These are phyloP conservation scores for Nyctibius grandis DNA, from an alignment of 2,797 vertebrate species.

Conservation along the genomic window DNA sequence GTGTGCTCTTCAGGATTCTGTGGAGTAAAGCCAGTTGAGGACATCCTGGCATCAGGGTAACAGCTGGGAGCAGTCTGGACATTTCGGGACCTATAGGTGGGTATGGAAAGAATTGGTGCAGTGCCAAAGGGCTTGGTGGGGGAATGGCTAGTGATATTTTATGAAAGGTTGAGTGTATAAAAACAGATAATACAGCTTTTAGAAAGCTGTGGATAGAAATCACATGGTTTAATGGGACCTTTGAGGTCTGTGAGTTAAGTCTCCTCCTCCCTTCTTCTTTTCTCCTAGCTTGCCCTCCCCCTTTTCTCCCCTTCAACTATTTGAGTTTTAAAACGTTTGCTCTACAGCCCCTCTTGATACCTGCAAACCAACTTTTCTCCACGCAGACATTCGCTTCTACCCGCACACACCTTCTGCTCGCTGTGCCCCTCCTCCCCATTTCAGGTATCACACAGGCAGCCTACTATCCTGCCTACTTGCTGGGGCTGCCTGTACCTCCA, in stretches of 20 bases:
- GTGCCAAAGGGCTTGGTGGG: not conserved
- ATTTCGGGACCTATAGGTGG: not conserved
- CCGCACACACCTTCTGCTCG: not conserved
- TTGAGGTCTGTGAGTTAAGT: not conserved
- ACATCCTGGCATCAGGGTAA: not conserved
- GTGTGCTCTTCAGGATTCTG: not conserved
- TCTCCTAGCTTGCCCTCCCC: not conserved
- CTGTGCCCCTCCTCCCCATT: not conserved
- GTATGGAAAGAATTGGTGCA: not conserved
- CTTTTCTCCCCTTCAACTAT: not conserved
- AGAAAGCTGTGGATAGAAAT: not conserved
- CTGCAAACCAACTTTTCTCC: not conserved
- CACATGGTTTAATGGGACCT: not conserved
- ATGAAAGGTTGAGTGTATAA: not conserved
- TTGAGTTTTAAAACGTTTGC: not conserved
- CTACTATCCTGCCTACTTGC: rapidly evolving
- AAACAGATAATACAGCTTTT: not conserved
- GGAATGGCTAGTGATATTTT: not conserved
- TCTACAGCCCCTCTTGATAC: not conserved
- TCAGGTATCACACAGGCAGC: not conserved
- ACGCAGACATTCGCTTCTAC: not conserved
- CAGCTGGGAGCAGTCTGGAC: not conserved
- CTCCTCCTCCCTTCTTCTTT: not conserved
- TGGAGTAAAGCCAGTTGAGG: not conserved
- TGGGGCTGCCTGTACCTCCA: rapidly evolving